Evolutionary conservation across 2,113 vertebrate species (phyloP), one percentile per base, ranked within the genome.

Genomic region (Paralichthys olivaceus): DNA sequence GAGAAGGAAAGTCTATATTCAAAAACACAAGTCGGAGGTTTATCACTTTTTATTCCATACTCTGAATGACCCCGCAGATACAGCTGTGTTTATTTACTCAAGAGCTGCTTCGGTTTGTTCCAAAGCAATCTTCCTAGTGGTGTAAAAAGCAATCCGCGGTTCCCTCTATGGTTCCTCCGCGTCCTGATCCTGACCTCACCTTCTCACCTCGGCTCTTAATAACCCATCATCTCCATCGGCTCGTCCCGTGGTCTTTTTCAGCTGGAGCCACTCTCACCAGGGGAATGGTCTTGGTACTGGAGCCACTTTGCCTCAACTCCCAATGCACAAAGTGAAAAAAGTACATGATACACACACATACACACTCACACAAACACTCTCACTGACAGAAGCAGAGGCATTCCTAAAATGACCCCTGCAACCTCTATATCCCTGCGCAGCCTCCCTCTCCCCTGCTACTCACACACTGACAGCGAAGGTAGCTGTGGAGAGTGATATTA

Each of bases 151-250:
- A 43, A 76, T 79, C 63, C 26, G 19, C 1, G 61, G 53, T 28
- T 75, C 67, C 55, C 68, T 66, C 62, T 53, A 69, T 43, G 25
- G 65, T 40, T 78, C 76, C 72, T 76, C 45, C 51, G 76, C 2
- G 77, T 43, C 56, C 28, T 66, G 75, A 79, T 77, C 58, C 64
- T 63, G 84, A 86, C 89, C 79, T 83, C 68, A 37, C 77, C 77
- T 81, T 69, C 69, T 79, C 65, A 87, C 81, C 81, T 71, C 23
- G 5, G 26, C 71, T 74, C 71, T 83, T 77, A 83, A 86, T 79
- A 86, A 75, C 75, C 69, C 49, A 23, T 79, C 65, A 60, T 70
- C 66, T 77, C 65, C 2, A 20, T 26, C 5, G 23, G 71, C 71
- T 82, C 57, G n/a, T 68, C 67, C 61, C 68, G 45, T 59, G 73